Evolutionary conservation across 2,888 invertebrate species (phyloP).

Genomic region (Eucriotettix oculatus): DNA sequence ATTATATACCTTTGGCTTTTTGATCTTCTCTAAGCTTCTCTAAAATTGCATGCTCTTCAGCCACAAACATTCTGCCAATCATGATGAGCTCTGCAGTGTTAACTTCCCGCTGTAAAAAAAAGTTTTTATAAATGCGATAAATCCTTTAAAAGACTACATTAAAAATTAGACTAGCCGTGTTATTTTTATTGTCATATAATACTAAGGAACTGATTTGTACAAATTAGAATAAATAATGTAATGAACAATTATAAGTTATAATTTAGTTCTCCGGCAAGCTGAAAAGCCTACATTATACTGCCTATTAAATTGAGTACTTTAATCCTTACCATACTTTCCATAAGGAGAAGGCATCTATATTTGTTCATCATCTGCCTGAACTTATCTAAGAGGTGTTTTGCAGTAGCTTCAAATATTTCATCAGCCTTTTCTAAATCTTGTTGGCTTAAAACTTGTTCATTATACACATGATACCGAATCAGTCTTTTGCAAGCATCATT

Average conservation of each 20-base stretch:
- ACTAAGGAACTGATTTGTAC: background rate
- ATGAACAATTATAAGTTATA: too few species aligned
- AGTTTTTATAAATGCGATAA: background rate
- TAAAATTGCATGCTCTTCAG: constrained; percentile 47
- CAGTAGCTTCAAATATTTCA: constrained; percentile 43
- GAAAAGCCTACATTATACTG: background rate
- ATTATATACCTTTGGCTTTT: constrained; percentile 12
- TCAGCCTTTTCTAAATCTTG: constrained; percentile 51
- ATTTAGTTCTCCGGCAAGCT: too few species aligned
- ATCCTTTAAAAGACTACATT: too few species aligned
- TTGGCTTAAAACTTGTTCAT: constrained; percentile 42
- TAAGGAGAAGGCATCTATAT: constrained; percentile 51
- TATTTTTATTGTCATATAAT: background rate
- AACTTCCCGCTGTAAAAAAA: constrained; percentile 40
- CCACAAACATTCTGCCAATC: constrained; percentile 55
- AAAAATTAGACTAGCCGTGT: too few species aligned
- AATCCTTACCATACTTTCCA: constrained; percentile 57
- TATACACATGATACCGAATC: constrained; percentile 60
- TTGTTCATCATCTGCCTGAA: constrained; percentile 54
- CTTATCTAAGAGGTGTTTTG: constrained; percentile 49
- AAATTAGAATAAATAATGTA: background rate
- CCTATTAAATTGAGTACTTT: background rate
- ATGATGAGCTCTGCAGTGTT: constrained; percentile 61
- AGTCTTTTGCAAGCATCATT: constrained; percentile 60
- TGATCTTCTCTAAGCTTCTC: constrained; percentile 38